phyloP scores from a whole-genome alignment of 2,797 vertebrate species.

The Poecilia gillii region DNA sequence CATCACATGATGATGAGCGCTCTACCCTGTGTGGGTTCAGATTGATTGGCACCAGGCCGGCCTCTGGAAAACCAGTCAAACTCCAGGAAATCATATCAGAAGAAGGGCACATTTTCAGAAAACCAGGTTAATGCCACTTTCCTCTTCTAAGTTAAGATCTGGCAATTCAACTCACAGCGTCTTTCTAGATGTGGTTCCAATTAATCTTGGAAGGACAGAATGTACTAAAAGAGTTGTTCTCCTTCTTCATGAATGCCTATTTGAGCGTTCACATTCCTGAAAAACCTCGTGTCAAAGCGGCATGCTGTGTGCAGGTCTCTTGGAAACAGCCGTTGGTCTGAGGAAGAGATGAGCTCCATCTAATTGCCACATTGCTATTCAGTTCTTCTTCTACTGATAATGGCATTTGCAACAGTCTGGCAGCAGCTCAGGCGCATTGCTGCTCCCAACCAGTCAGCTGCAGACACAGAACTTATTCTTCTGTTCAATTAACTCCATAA shows the following conservation, averaged over 20 bases:
- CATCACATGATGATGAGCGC: not conserved
- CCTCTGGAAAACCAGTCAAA: not conserved
- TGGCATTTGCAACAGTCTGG: not conserved
- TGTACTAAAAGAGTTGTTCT: not conserved
- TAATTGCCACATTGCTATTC: not conserved
- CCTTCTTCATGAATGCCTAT: not conserved
- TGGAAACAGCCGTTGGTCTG: not conserved
- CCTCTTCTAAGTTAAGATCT: not conserved
- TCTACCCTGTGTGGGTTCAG: not conserved
- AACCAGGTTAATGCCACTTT: not conserved
- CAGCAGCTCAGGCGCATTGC: not conserved
- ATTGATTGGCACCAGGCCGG: not conserved
- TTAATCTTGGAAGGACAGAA: not conserved
- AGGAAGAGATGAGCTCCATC: conserved; percentile 1
- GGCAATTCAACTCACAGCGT: not conserved
- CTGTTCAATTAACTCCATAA: not conserved
- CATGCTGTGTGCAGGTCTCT: not conserved
- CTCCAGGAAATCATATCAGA: not conserved
- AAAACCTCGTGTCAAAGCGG: not conserved
- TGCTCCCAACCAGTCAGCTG: not conserved
- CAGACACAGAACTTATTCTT: not conserved
- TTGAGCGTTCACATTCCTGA: not conserved
- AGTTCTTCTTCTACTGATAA: not conserved
- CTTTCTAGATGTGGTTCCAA: not conserved
- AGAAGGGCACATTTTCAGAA: not conserved